Percentiles rank a stretch among this genome's conserved stretches.
phyloP scores from a whole-genome alignment of 1,140 invertebrate species.

The Macrobrachium nipponense region DNA sequence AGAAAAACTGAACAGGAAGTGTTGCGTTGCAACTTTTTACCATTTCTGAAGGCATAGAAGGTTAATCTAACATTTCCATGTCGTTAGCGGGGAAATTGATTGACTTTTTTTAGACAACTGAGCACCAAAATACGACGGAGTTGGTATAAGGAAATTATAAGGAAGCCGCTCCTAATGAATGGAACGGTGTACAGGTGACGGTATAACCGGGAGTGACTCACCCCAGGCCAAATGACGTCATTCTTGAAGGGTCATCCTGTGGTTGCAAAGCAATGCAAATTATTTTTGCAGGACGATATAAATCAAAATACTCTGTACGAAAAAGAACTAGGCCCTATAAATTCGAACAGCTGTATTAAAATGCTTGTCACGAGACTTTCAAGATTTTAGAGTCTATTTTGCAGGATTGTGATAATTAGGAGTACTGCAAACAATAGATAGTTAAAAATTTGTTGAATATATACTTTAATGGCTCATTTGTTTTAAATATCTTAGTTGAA shows the following conservation, averaged over 20 bases:
- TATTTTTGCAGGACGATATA: not conserved
- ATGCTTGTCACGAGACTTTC: not conserved
- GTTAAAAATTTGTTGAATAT: not conserved
- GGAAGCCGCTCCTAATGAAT: slow-evolving; percentile 4
- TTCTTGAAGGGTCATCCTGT: not conserved
- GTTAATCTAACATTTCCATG: too few relatives aligned
- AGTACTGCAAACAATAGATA: slow-evolving; percentile 23
- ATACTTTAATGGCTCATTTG: not conserved
- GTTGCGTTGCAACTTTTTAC: too few relatives aligned
- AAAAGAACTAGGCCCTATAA: not conserved
- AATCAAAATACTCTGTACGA: not conserved
- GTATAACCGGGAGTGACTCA: slow-evolving; percentile 34
- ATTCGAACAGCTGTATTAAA: not conserved
- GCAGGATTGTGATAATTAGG: not conserved
- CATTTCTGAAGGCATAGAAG: too few relatives aligned
- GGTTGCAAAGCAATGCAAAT: not conserved
- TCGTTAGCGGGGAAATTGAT: too few relatives aligned
- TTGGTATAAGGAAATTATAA: not conserved
- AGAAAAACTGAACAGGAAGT: too few relatives aligned
- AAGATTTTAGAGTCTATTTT: slow-evolving; percentile 12
- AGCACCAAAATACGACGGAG: too few relatives aligned
- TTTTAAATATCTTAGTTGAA: not conserved
- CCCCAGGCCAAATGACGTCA: slow-evolving; percentile 39
- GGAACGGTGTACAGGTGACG: slow-evolving; percentile 19
- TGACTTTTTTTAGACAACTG: too few relatives aligned